Evolutionary conservation across 1,140 invertebrate genomes (phyloP), one percentile per base, ranked within the genome.

Genomic region (Coelopa frigida): DNA sequence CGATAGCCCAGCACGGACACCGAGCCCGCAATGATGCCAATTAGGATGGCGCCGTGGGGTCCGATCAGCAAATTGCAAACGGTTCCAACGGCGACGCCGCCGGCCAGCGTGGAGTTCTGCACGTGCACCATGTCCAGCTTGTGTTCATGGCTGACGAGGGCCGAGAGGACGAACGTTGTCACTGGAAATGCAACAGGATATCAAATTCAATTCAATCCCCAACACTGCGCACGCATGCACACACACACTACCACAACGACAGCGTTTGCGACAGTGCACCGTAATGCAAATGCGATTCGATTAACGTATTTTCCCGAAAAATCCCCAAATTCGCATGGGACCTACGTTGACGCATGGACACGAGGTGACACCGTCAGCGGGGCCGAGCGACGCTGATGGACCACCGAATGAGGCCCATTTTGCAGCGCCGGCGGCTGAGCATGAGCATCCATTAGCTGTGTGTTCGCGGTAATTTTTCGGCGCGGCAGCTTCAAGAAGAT

Each of bases 111-210:
- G 15, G 89, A 85, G 73, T 93, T 93, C 72, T 94, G 89, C 23
- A 93, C 75, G 70, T 93, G 89, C 11, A 89, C 87, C 87, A 93
- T 92, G 58, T 88, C 83, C 55, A 93, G 85, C 72, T 88, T 92
- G 53, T 83, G 83, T 39, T 85, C 75, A 35, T 81, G 76, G 54
- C 81, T 83, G n/a, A 89, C 75, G 15, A 87, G 67, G 12, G 85
- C 78, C 1, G 92, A 95, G 17, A 89, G 59, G 12, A 87, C 81
- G 67, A 94, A 97, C 17, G 87, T 79, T 21, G 83, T 79, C 2
- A 94, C 81, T 71, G 86, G 82, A 63, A 58, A 14, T 17, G 39
- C 17, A 29, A 24, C 12, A 18, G 21, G 21, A 33, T 5, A 29
- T 15, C 23, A 31, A 31, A 10, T n/a, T 31, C 27, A 10, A 31